Evolutionary conservation across 2,888 invertebrate species (phyloP), one percentile per base, ranked within the genome.

Genomic region (Tetropium fuscum): DNA sequence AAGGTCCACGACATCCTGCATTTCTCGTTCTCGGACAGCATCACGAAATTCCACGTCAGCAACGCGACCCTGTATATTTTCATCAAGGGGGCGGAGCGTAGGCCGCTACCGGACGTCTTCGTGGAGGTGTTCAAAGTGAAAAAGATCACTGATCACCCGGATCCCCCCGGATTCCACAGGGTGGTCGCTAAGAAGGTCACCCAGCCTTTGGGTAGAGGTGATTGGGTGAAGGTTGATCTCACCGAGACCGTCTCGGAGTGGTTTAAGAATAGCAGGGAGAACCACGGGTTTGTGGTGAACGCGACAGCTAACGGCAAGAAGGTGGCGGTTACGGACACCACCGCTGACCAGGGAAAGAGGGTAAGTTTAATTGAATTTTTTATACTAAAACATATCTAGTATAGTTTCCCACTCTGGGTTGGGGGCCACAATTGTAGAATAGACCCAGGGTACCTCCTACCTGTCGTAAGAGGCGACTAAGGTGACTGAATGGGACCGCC

Each of bases 211-310:
- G 83, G 88, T 75, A 81, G 86, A 8, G 90, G 90, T 2, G 86
- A 85, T 44, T 94, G 93, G 93, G 82, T 93, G 64, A 47, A 51
- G 16, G 83, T 94, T 45, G 92, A 94, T 73, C 84, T 94, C 4
- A 88, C 90, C 38, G 87, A 87, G 40, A 87, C 93, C 82, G 89
- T 93, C 25, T 86, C 87, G 43, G 90, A 91, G 70, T 94, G 93
- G 90, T 89, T 91, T 79, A 88, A 88, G 66, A 85, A 88, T 77
- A 90, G 90, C 2, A 84, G 88, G 55, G 89, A 90, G 72, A 91
- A 90, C 77, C 86, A 90, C 71, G 93, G 93, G 32, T 88, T 95
- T 72, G 87, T 92, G 15, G 86, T 95, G 68, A 90, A 90, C 80
- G 88, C 87, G 68, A 85, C 86, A 75, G 87, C 85, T 78, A 85